These are phyloP conservation scores for Laterallus jamaicensis DNA, from an alignment of 2,113 vertebrate species.

Conservation along the genomic window DNA sequence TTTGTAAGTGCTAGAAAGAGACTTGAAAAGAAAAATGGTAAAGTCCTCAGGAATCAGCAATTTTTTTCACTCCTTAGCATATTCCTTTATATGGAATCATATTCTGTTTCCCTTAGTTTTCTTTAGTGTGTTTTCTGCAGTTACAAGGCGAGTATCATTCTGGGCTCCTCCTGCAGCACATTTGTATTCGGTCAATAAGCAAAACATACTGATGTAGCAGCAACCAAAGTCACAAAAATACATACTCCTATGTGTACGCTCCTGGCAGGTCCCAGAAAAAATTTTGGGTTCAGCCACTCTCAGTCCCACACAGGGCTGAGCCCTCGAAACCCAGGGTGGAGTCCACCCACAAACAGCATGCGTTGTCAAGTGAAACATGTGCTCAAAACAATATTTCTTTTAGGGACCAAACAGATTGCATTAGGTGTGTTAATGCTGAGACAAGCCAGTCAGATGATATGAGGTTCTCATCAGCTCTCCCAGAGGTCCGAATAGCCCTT, in stretches of 20 bases:
- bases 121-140: background rate
- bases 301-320: background rate
- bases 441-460: background rate
- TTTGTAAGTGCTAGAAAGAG: background rate
- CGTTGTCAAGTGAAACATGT: background rate
- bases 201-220: background rate
- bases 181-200: background rate
- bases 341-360: background rate
- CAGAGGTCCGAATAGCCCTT: background rate
- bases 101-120: background rate
- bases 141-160: background rate
- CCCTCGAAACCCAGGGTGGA: background rate
- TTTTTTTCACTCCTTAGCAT: background rate
- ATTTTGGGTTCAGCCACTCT: background rate
- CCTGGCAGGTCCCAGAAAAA: background rate
- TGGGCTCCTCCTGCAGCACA: background rate
- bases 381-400: background rate
- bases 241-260: background rate
- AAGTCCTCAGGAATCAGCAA: background rate
- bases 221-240: background rate
- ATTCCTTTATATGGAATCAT: background rate
- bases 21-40: conserved; percentile 14
- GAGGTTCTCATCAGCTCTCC: background rate
- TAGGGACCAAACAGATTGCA: background rate
- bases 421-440: background rate